Evolutionary conservation across 2,113 vertebrate genomes (phyloP).

Genomic region (human): DNA sequence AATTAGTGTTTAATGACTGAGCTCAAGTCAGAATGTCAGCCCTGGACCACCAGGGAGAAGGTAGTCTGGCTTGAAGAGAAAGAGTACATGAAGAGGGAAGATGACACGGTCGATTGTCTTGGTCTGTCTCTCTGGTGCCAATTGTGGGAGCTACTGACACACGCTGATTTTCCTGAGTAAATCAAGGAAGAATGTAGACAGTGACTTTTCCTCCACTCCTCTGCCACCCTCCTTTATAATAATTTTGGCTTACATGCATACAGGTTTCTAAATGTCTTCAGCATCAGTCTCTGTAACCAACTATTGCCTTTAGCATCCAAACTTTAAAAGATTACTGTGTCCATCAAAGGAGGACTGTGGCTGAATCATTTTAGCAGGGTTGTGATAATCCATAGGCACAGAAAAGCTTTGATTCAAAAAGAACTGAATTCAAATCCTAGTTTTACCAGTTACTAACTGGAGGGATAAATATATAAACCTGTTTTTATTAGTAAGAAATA

Average conservation of each 20-base stretch:
- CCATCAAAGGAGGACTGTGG: neutral
- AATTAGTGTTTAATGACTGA: conserved; percentile 53
- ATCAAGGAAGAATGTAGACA: neutral
- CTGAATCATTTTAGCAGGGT: neutral
- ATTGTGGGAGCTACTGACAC: neutral
- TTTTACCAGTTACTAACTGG: neutral
- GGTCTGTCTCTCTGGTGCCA: neutral
- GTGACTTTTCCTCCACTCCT: neutral
- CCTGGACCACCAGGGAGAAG: neutral
- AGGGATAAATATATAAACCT: neutral
- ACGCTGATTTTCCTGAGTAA: neutral
- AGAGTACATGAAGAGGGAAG: neutral
- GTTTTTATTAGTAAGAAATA: neutral
- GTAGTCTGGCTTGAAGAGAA: neutral
- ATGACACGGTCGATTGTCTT: fast-evolving
- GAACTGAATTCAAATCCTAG: neutral
- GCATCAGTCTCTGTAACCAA: neutral
- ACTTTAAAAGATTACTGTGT: neutral
- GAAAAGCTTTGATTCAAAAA: neutral
- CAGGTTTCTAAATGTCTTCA: neutral
- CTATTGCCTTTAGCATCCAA: neutral
- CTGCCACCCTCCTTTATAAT: neutral
- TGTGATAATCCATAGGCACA: neutral
- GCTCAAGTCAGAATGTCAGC: conserved; percentile 32
- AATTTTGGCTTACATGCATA: neutral